Evolutionary conservation across 2,888 invertebrate genomes (phyloP).

Genomic region (Cremastinae sp.): DNA sequence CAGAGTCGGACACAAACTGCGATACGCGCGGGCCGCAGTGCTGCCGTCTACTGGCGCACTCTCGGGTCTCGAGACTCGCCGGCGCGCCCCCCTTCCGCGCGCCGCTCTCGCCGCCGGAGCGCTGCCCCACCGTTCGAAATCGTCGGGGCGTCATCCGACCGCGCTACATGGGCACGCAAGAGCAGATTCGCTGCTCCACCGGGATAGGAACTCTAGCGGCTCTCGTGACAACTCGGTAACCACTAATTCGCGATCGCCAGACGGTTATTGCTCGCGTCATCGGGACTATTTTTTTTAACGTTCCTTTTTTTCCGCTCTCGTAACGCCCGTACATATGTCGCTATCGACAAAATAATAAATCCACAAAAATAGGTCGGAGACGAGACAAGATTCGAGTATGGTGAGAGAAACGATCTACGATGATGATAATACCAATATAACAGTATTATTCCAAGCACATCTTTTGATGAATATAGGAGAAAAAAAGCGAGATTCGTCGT

Average conservation of each 20-base stretch:
- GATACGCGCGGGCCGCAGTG: conserved; percentile 79
- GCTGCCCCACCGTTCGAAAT: conserved; percentile 60
- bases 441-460: too few relatives aligned
- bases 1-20: conserved; percentile 71
- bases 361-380: too few relatives aligned
- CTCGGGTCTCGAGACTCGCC: conserved; percentile 66
- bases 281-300: too few relatives aligned
- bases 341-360: too few relatives aligned
- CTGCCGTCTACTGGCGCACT: conserved; percentile 79
- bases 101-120: conserved; percentile 76
- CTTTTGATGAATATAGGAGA: too few relatives aligned
- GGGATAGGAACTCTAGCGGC: conserved; percentile 32
- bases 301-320: too few relatives aligned
- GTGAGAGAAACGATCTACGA: too few relatives aligned
- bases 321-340: too few relatives aligned
- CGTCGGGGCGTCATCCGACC: conserved; percentile 58
- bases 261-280: conserved; percentile 39
- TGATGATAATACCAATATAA: too few relatives aligned
- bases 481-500: too few relatives aligned
- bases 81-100: conserved; percentile 65
- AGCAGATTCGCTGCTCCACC: conserved; percentile 63
- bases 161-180: conserved; percentile 56
- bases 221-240: background rate
- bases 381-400: too few relatives aligned
- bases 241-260: conserved; percentile 41